Base-by-base conservation (phyloP, 2,888 invertebrate species). In the Bursaphelenchus okinawaensis region DNA sequence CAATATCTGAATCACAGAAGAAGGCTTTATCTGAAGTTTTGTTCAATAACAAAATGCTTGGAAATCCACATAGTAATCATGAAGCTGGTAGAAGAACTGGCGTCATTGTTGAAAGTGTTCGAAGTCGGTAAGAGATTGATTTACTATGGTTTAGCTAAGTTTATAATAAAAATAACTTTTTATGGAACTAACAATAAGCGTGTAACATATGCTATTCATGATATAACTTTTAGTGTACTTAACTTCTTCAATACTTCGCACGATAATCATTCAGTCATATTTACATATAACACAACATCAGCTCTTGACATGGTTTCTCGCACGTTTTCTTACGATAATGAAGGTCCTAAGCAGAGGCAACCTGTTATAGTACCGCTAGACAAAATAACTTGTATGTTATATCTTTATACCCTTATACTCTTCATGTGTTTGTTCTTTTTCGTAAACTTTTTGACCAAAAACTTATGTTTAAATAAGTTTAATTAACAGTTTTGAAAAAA, bases 281-380 rank as follows among this genome's bases (percentile, higher is more conserved):
- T 96, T 82, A 95, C 94, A n/a, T 89, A 90, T 0, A 92, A 94
- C 50, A 89, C 93, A n/a, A 93, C 95, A 23, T 89, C 88, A 22
- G 88, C 91, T 0, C 83, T 95, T 61, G 93, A 92, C 86, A 82
- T 90, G 55, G 86, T 93, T 0, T 90, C 89, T 0, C 93, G 95
- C 83, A 86, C 88, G 63, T 94, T 95, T 82, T 63, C 66, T 31
- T 80, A 78, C 62, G 31, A 52, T 7, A n/a, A n/a, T n/a, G n/a
- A n/a, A n/a, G n/a, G n/a, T n/a, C 20, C 19, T 4, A 61, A 26
- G 20, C 7, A 9, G 0, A 62, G 16, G 26, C 16, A 61, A 31
- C 51, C 26, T n/a, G 28, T 65, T 4, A 7, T 55, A 22, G 29
- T 1, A 55, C 23, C 55, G 20, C 24, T 59, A 3, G 23, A n/a